Conservation (phyloP, 2,113 vertebrate genomes). For the Dissostichus mawsoni region DNA sequence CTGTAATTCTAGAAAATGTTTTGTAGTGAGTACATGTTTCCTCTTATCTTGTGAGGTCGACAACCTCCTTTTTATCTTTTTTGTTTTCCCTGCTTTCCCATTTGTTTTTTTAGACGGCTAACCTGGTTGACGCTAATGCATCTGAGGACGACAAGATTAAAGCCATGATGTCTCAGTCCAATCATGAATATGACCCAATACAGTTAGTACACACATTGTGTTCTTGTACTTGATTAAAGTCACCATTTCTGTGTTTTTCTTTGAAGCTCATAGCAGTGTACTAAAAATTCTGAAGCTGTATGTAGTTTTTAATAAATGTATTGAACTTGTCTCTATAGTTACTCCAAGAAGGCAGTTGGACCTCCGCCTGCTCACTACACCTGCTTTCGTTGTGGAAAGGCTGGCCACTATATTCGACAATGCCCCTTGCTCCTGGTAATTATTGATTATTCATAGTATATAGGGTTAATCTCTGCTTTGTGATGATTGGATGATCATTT, state of each 20-base stretch:
- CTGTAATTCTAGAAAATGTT: not conserved
- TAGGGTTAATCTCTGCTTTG: not conserved
- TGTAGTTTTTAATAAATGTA: not conserved
- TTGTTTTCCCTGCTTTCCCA: not conserved
- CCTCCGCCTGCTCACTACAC: slow-evolving; percentile 96
- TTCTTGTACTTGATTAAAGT: slow-evolving; percentile 1
- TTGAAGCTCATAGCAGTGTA: not conserved
- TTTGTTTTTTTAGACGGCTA: slow-evolving; percentile 90
- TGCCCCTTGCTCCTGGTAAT: slow-evolving; percentile 93
- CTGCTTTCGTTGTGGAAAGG: slow-evolving; percentile 95
- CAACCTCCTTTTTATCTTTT: not conserved
- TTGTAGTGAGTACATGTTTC: not conserved
- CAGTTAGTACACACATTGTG: slow-evolving; percentile 87
- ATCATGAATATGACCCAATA: slow-evolving; percentile 98
- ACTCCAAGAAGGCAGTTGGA: slow-evolving; percentile 95
- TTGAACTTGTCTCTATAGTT: slow-evolving; percentile 81
- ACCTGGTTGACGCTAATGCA: slow-evolving; percentile 98
- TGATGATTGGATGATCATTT: not conserved
- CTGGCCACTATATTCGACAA: slow-evolving; percentile 96
- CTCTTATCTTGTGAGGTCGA: not conserved
- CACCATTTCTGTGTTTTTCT: not conserved
- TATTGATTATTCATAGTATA: not conserved
- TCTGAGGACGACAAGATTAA: slow-evolving; percentile 99
- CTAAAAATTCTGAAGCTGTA: not conserved
- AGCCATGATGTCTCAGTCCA: slow-evolving; percentile 99